Conservation (phyloP, 2,797 vertebrate species). For the Sebastes hubbsi region DNA sequence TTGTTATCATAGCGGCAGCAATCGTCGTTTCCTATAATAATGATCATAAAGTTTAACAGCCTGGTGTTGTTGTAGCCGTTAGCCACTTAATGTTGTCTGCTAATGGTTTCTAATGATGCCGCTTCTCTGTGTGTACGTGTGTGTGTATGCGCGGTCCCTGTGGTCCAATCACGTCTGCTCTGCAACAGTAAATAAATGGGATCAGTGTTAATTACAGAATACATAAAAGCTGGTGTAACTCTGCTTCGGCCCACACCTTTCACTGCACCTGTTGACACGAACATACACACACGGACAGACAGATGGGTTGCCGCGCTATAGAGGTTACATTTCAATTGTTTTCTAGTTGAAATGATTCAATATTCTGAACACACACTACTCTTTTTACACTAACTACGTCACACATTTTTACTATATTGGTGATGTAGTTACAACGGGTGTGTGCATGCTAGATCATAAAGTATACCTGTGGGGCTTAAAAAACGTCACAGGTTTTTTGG, state of each 20-base stretch:
- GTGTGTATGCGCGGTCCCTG: constrained; percentile 76
- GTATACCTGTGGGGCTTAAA: background rate
- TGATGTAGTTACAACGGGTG: background rate
- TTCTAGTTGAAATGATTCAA: background rate
- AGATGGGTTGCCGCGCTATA: background rate
- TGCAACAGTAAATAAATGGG: constrained; percentile 83
- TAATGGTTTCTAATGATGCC: constrained; percentile 89
- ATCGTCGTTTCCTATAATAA: constrained; percentile 87
- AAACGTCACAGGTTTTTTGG: background rate
- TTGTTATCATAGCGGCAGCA: constrained; percentile 89
- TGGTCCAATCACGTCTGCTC: constrained; percentile 89
- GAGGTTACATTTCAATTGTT: background rate
- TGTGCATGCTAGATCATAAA: background rate
- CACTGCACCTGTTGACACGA: constrained; percentile 11
- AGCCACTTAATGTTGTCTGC: constrained; percentile 94
- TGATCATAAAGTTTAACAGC: constrained; percentile 89
- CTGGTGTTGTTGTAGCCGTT: constrained; percentile 82
- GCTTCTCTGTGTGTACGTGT: constrained; percentile 79
- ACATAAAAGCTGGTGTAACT: constrained; percentile 58
- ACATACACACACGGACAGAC: background rate
- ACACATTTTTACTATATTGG: background rate
- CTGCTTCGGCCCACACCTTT: background rate
- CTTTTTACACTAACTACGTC: background rate
- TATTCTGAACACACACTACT: background rate
- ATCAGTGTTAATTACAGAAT: constrained; percentile 79